Evolutionary conservation across 2,113 vertebrate genomes (phyloP), one percentile per base, ranked within the genome.

Genomic region (Mormyrus lacerda): DNA sequence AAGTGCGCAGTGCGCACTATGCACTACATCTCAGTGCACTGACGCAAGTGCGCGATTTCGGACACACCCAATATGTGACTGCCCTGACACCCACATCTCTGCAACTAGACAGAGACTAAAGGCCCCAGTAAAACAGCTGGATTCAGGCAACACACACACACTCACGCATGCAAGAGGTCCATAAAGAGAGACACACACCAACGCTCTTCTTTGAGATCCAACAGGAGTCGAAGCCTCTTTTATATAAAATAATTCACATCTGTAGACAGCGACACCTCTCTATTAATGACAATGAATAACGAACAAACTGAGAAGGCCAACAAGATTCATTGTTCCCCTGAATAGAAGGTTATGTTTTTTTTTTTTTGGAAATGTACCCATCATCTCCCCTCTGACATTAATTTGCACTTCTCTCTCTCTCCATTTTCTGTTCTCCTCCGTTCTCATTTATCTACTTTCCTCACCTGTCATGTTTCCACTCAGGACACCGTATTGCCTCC

Each of bases 391-490:
- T n/a, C 45, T 31, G 44, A 50, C 88, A 88, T 51, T 69, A 48
- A 88, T 88, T 45, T 51, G 61, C 88, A 88, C 48, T n/a, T 88
- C 61, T 53, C 88, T 76, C 58, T 83, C 44, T 9, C 79, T 83
- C 44, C 44, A 50, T 88, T 69, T 48, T 51, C 69, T 51, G 17
- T 50, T 31, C 42, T 47, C 35, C 61, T 48, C 45, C 73, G 5
- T 13, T 45, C 88, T 82, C 88, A 73, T 88, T 76, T 65, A 51
- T 88, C 88, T 88, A 13, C 69, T 47, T 48, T 88, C 69, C 45
- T 73, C 88, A 53, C 65, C 4, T 88, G 88, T 88, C 88, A 88
- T 88, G 65, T 88, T 84, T 35, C 45, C 15, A 47, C 65, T 79
- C 44, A 87, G 53, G 17, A 31, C 27, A 48, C 31, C 58, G 6